Evolutionary conservation across 2,888 invertebrate genomes (phyloP).

Genomic region (Lepidocyrtinus sp.): DNA sequence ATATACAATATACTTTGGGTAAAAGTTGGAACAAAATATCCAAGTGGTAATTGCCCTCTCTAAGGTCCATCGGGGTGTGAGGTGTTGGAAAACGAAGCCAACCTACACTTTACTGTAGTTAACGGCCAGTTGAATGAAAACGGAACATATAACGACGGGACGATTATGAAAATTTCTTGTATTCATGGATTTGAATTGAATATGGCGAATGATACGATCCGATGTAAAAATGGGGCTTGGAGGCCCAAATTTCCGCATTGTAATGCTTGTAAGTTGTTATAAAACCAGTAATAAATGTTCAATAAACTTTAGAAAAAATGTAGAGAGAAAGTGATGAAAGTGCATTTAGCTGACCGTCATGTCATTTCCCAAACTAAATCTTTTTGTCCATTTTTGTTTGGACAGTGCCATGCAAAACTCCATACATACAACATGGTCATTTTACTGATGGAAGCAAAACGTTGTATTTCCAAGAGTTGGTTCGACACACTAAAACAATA

Average conservation of each 20-base stretch:
- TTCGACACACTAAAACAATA: conserved; percentile 81
- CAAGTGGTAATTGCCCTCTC: conserved; percentile 29
- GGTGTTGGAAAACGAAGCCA: conserved; percentile 75
- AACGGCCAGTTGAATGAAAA: conserved; percentile 82
- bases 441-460: conserved; percentile 67
- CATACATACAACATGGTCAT: conserved; percentile 66
- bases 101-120: conserved; percentile 81
- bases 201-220: conserved; percentile 83
- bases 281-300: background rate
- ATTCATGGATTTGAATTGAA: conserved; percentile 85
- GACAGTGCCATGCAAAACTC: conserved; percentile 66
- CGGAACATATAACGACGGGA: conserved; percentile 83
- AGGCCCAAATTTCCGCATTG: conserved; percentile 86
- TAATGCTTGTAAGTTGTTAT: conserved; percentile 79
- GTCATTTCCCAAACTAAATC: conserved; percentile 73
- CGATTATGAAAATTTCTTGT: conserved; percentile 83
- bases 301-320: background rate
- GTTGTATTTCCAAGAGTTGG: conserved; percentile 72
- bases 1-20: too few species aligned
- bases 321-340: background rate
- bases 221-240: conserved; percentile 89
- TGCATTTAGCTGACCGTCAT: conserved; percentile 73
- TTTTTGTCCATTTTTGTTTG: conserved; percentile 5
- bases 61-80: conserved; percentile 42
- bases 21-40: conserved; percentile 29